A percentile compares a stretch with the other conserved stretches of the same genome.
These are phyloP conservation scores for Pitangus sulphuratus DNA, from an alignment of 2,797 vertebrate genomes.

Conservation along the genomic window DNA sequence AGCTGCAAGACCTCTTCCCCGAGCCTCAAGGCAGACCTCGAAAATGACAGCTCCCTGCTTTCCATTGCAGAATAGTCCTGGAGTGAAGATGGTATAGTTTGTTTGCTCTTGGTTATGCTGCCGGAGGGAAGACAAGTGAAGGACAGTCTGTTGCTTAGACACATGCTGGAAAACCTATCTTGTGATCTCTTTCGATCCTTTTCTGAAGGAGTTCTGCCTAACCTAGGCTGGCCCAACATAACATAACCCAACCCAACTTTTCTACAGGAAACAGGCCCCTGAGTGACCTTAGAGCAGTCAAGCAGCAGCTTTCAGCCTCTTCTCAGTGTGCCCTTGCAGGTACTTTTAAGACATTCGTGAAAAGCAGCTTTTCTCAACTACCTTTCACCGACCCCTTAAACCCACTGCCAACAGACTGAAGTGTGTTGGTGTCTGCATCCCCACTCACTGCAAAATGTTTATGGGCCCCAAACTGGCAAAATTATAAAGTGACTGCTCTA, in stretches of 20 bases:
- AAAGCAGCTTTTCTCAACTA: neutral
- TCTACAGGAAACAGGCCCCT: neutral
- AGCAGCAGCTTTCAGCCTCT: neutral
- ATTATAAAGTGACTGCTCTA: neutral
- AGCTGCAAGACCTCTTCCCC: neutral
- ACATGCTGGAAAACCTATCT: neutral
- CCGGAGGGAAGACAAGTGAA: neutral
- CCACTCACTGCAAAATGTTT: neutral
- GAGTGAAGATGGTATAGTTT: neutral
- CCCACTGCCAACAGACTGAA: neutral
- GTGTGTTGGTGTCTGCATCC: neutral
- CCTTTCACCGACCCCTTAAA: neutral
- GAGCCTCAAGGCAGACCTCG: neutral
- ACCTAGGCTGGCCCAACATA: neutral
- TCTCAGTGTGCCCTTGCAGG: neutral
- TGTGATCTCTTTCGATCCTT: neutral
- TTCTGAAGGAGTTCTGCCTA: neutral
- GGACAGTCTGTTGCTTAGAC: neutral
- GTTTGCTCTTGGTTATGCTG: neutral
- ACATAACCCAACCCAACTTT: neutral
- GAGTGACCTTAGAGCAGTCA: neutral
- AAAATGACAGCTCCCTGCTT: neutral
- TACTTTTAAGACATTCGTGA: neutral
- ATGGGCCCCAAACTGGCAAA: neutral
- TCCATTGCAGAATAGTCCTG: neutral